Percentiles rank a stretch among this genome's conserved stretches.
Evolutionary conservation across 1,140 invertebrate genomes (phyloP).

Genomic region (Chrysopa pallens): DNA sequence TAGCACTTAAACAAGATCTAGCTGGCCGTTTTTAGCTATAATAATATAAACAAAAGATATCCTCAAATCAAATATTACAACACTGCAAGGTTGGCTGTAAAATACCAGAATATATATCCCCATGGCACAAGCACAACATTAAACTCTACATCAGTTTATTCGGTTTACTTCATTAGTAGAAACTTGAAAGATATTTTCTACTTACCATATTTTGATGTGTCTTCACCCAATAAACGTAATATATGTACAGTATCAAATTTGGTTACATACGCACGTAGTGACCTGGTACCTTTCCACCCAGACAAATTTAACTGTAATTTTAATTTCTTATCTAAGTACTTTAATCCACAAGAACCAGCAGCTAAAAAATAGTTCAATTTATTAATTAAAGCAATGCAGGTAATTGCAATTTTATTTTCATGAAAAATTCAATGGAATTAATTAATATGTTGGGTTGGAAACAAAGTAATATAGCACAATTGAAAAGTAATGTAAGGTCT

Average conservation of each 20-base stretch:
- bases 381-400: too few relatives aligned
- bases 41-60: too few relatives aligned
- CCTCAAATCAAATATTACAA: too few relatives aligned
- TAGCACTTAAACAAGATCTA: too few relatives aligned
- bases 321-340: slow-evolving; percentile 37
- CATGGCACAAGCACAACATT: slow-evolving; percentile 1
- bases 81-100: background rate
- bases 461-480: too few relatives aligned
- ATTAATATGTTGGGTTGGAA: too few relatives aligned
- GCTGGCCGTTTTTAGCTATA: too few relatives aligned
- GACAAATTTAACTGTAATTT: slow-evolving; percentile 51
- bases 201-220: slow-evolving; percentile 60
- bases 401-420: too few relatives aligned
- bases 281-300: slow-evolving; percentile 79
- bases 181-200: slow-evolving; percentile 1
- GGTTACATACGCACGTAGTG: slow-evolving; percentile 70
- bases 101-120: background rate
- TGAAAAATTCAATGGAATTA: too few relatives aligned
- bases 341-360: slow-evolving; percentile 56
- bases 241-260: slow-evolving; percentile 69
- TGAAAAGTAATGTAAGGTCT: too few relatives aligned
- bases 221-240: slow-evolving; percentile 62
- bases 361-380: too few relatives aligned
- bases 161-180: background rate
- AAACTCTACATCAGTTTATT: slow-evolving; percentile 3